Percentiles rank a stretch among this genome's conserved stretches.
phyloP scores from a whole-genome alignment of 2,113 vertebrate species.

The Crotophaga sulcirostris region DNA sequence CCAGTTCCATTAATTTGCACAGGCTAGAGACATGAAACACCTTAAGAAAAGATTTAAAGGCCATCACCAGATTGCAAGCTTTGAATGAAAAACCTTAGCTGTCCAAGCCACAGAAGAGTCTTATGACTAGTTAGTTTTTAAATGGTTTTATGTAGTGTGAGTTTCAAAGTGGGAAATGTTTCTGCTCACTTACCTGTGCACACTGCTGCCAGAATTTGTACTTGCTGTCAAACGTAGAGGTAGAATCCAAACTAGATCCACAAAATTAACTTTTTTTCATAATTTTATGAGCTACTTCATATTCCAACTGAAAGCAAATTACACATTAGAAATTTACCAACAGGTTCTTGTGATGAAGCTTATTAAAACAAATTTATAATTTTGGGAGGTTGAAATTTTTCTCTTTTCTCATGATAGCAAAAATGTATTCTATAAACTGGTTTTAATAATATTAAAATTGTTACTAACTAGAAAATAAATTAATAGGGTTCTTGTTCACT shows the following conservation, averaged over 20 bases:
- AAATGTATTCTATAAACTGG: background rate
- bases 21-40: background rate
- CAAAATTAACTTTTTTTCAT: background rate
- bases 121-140: background rate
- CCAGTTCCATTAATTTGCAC: background rate
- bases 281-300: background rate
- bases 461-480: background rate
- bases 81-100: background rate
- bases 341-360: background rate
- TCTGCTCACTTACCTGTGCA: background rate
- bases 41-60: background rate
- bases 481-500: background rate
- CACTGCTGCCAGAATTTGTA: background rate
- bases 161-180: background rate
- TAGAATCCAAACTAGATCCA: background rate
- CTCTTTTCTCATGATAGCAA: background rate
- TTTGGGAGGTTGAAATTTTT: background rate
- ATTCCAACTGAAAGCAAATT: slow-evolving; percentile 4
- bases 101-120: background rate
- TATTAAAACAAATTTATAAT: background rate
- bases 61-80: background rate
- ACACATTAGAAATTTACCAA: background rate
- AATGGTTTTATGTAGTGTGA: background rate
- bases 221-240: background rate
- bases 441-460: background rate